phyloP scores from a whole-genome alignment of 2,888 invertebrate species.

The Agrilus mali region DNA sequence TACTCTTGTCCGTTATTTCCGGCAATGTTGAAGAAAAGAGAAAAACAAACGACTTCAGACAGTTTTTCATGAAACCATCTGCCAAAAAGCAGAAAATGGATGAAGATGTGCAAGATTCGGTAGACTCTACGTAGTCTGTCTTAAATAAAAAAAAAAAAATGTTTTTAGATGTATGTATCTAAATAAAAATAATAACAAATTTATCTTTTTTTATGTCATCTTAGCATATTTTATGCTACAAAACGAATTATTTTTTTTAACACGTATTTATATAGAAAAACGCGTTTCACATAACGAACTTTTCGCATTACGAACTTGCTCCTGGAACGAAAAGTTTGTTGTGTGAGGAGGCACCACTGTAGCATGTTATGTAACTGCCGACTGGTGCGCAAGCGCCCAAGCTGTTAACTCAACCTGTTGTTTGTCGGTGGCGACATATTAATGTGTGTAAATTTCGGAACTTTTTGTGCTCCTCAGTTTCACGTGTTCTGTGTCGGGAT shows the following conservation, averaged over 20 bases:
- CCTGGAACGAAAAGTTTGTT: constrained; percentile 3
- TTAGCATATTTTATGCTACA: constrained; percentile 5
- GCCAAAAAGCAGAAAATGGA: constrained; percentile 5
- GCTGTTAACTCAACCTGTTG: too few relatives aligned
- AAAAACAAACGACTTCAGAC: constrained; percentile 6
- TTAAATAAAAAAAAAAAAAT: constrained; percentile 2
- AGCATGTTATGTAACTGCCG: too few relatives aligned
- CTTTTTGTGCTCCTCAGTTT: too few relatives aligned
- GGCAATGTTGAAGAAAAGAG: constrained; percentile 6
- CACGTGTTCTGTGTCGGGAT: too few relatives aligned
- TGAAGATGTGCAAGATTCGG: constrained; percentile 3
- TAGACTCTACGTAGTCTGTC: constrained; percentile 3
- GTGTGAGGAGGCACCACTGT: constrained; percentile 4
- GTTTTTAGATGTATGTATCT: constrained; percentile 1
- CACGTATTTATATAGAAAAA: constrained; percentile 3
- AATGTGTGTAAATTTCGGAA: too few relatives aligned
- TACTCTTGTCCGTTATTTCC: constrained; percentile 6
- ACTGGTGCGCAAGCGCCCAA: too few relatives aligned
- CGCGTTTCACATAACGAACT: constrained; percentile 5
- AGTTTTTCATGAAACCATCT: constrained; percentile 6
- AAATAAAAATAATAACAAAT: neutral
- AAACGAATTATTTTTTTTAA: constrained; percentile 2
- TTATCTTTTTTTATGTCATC: constrained; percentile 5
- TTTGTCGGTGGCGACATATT: too few relatives aligned
- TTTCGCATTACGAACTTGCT: constrained; percentile 4